A percentile compares a stretch with the other conserved stretches of the same genome.
Conservation (phyloP, 2,113 vertebrate species). For the Actenoides hombroni region DNA sequence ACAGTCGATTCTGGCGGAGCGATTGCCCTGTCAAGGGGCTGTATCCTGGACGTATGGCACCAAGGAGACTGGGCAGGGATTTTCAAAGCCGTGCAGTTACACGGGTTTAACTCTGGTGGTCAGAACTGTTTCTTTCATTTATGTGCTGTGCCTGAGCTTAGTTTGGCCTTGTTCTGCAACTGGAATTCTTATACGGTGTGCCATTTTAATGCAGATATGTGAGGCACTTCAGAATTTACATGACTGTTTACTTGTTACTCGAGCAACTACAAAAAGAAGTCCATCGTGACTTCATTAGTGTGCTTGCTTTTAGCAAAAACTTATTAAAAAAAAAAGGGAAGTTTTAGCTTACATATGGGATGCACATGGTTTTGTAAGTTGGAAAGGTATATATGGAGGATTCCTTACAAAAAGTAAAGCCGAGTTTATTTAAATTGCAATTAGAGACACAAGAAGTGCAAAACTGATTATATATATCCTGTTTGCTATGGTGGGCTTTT, state of each 20-base stretch:
- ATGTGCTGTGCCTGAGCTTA: background rate
- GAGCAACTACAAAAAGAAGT: background rate
- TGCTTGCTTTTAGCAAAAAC: background rate
- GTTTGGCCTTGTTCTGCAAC: background rate
- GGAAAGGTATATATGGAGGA: background rate
- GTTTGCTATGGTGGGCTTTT: background rate
- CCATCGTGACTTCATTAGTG: background rate
- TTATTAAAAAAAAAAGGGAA: background rate
- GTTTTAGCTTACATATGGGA: background rate
- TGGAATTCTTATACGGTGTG: background rate
- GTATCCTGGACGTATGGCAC: background rate
- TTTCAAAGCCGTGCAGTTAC: background rate
- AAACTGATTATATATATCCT: background rate
- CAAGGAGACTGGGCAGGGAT: background rate
- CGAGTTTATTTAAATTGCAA: background rate
- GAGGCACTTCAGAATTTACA: background rate
- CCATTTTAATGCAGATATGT: background rate
- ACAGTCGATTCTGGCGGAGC: background rate
- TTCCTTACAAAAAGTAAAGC: background rate
- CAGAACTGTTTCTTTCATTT: background rate
- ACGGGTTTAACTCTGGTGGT: background rate
- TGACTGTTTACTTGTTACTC: background rate
- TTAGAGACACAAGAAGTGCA: background rate
- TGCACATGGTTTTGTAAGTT: background rate
- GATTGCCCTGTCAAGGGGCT: accelerated